Evolutionary conservation across 1,140 invertebrate genomes (phyloP), one percentile per base, ranked within the genome.

Genomic region (Lethocerus indicus): DNA sequence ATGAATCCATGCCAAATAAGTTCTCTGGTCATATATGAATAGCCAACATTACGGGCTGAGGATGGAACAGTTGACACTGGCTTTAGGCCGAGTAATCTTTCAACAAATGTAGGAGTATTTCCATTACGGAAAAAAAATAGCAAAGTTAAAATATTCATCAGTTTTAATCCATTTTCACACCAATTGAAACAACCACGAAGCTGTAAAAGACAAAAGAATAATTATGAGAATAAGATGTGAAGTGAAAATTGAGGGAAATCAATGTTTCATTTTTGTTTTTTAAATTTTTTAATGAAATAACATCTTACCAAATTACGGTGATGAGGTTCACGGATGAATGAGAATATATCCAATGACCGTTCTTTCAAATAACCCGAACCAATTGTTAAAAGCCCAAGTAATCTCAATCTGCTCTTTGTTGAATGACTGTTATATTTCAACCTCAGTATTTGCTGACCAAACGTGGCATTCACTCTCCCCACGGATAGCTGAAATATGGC

Each of bases 1-100:
- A 78, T 75, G 60, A 78, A 75, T 56, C 75, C 75, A 59, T 77
- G 72, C 76, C 76, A 79, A 13, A 79, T 60, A 27, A 79, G 55
- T 63, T 79, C 76, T 50, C 77, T 64, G 14, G 75, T 78, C 68
- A 76, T 74, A 53, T 67, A 65, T 61, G 70, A 60, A 67, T 77
- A 70, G 59, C 75, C 65, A 58, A 73, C 57, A 64, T 65, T 61
- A 63, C 71, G 59, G 61, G 68, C 57, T 59, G 68, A 55, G 60
- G 68, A 57, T 56, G 60, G 67, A 48, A 63, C 69, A 50, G 44
- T 46, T 60, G 73, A 59, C 53, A 67, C 59, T 61, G 67, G 65
- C 63, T 68, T 59, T 60, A 69, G 32, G 59, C 69, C 47, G 21
- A 77, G 56, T 27, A 78, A 56, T 53, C 66, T 71, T 55, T 77